phyloP scores from a whole-genome alignment of 2,888 invertebrate species.

The Adelphocoris suturalis region DNA sequence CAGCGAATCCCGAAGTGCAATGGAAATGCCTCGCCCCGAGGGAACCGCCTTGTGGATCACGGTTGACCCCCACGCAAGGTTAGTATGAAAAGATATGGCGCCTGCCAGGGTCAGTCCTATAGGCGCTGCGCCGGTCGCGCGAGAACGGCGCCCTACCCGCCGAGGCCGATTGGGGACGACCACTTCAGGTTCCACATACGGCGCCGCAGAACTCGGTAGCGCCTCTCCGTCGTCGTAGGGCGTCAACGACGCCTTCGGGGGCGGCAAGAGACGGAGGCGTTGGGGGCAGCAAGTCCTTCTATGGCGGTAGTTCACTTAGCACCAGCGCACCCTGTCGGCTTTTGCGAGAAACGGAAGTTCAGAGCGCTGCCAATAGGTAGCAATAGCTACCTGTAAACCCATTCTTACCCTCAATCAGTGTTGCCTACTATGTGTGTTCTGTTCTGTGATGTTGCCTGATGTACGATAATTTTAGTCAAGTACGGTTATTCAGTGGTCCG shows the following conservation, averaged over 20 bases:
- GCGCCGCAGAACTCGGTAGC: background rate
- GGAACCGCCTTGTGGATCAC: constrained; percentile 43
- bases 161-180: background rate
- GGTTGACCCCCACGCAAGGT: constrained; percentile 48
- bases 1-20: constrained; percentile 37
- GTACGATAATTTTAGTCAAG: too few species aligned
- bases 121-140: background rate
- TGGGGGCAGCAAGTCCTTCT: background rate
- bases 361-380: background rate
- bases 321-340: background rate
- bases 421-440: too few species aligned
- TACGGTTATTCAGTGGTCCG: too few species aligned
- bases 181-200: background rate
- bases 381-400: background rate
- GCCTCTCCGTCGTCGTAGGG: background rate
- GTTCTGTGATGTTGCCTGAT: too few species aligned
- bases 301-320: background rate
- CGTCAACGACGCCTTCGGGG: background rate
- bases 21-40: constrained; percentile 37
- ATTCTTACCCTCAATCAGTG: too few species aligned
- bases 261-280: background rate
- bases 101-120: background rate
- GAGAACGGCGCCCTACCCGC: background rate
- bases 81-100: background rate
- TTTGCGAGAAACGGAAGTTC: background rate